A percentile compares a stretch with the other conserved stretches of the same genome.
Conservation (phyloP, 1,140 invertebrate genomes). For the Brachionus koreanus region DNA sequence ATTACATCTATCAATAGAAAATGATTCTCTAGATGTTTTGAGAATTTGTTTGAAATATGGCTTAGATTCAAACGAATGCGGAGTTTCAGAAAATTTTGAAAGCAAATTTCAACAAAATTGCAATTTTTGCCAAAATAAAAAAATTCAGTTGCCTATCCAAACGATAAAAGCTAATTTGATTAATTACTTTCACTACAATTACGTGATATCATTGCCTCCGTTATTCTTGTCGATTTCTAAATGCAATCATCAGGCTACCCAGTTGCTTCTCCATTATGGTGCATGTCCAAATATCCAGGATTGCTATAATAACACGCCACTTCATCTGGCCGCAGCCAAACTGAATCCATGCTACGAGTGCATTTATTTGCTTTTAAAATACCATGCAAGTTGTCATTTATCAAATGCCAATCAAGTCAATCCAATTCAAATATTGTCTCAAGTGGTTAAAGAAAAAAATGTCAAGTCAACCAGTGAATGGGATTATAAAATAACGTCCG, state of each 20-base stretch:
- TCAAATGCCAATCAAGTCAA: not conserved
- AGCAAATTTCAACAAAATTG: not conserved
- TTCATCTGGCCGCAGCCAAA: slow-evolving; percentile 27
- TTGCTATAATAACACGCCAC: not conserved
- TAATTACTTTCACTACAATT: not conserved
- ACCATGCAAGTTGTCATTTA: not conserved
- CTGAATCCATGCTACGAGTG: slow-evolving; percentile 22
- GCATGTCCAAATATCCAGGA: slow-evolving; percentile 36
- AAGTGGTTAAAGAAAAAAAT: not conserved
- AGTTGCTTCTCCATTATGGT: not conserved
- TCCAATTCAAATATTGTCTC: not conserved
- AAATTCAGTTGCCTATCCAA: not conserved
- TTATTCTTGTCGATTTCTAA: slow-evolving; percentile 24
- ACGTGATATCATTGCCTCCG: not conserved
- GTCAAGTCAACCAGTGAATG: not conserved
- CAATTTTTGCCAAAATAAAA: slow-evolving; percentile 6
- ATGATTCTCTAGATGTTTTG: slow-evolving; percentile 9
- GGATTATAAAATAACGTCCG: not conserved
- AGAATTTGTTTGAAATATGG: slow-evolving; percentile 43
- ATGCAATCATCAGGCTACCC: slow-evolving; percentile 13
- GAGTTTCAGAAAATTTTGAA: not conserved
- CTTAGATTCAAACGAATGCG: slow-evolving; percentile 24
- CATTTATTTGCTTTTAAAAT: not conserved
- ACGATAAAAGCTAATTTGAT: not conserved
- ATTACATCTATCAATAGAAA: slow-evolving; percentile 13